Evolutionary conservation across 2,888 invertebrate species (phyloP).

Genomic region (Melieria picta): DNA sequence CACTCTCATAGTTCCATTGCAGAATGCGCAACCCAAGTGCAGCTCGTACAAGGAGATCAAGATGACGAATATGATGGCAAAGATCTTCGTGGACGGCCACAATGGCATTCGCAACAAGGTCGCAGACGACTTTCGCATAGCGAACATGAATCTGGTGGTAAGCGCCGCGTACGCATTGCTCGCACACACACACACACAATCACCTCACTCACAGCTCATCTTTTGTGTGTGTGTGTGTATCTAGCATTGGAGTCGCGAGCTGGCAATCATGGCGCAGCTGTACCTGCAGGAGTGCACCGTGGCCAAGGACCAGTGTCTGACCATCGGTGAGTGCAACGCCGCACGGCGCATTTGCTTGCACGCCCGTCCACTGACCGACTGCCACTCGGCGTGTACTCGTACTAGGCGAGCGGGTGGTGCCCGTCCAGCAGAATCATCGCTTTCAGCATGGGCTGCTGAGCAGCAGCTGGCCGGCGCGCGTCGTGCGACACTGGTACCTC

Average conservation of each 20-base stretch:
- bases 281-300: slow-evolving; percentile 39
- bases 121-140: slow-evolving; percentile 43
- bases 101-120: slow-evolving; percentile 50
- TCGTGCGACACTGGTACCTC: slow-evolving; percentile 46
- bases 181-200: too few relatives aligned
- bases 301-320: slow-evolving; percentile 40
- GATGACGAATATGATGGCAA: slow-evolving; percentile 9
- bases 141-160: slow-evolving; percentile 48
- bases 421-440: slow-evolving; percentile 42
- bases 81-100: slow-evolving; percentile 41
- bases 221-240: slow-evolving; percentile 27
- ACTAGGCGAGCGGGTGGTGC: background rate
- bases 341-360: too few relatives aligned
- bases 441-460: slow-evolving; percentile 34
- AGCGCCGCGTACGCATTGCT: too few relatives aligned
- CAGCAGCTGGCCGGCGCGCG: slow-evolving; percentile 42
- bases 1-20: background rate
- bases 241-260: slow-evolving; percentile 45
- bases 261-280: slow-evolving; percentile 41
- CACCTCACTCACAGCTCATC: background rate
- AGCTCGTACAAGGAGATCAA: background rate
- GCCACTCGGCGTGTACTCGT: too few relatives aligned
- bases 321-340: slow-evolving; percentile 39
- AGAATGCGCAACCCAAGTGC: background rate
- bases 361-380: too few relatives aligned